Base-by-base conservation (phyloP, 2,888 invertebrate genomes). In the Erannis defoliaria region DNA sequence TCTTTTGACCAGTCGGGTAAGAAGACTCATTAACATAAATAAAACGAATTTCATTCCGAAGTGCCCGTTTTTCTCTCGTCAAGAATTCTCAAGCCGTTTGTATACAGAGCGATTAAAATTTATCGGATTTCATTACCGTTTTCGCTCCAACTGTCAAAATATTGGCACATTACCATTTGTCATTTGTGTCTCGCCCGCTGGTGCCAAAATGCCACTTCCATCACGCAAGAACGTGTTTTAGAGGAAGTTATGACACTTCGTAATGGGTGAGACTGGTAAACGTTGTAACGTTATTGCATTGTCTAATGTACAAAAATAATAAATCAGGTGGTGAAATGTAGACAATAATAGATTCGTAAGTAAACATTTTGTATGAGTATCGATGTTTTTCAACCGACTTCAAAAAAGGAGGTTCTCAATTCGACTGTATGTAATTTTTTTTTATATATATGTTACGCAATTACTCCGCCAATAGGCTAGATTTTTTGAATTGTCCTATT, bases 51-150 rank as follows among this genome's bases (percentile, higher is more conserved):
- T 66, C 68, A 72, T 72, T 70, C 73, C 51, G 35, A 73, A 70
- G 73, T 66, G 74, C 73, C 8, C 74, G 71, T 78, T 76, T 75
- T 73, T 79, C 78, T 71, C 73, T 81, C 80, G 76, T 72, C 80
- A 55, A 67, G 67, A 70, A 74, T 71, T 73, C 73, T 76, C 71
- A 70, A 65, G 50, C 56, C 63, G 62, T 63, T 65, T 66, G 59
- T 62, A 46, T 23, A 42, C 51, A 55, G 19, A 51, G 57, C 64
- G 50, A 73, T 73, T 71, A 64, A 69, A 74, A 78, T 71, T 72
- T 71, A 76, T 77, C 59, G 61, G 45, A 68, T 70, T 74, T 77
- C 67, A 69, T 75, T 68, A 67, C 29, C 55, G 57, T 66, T 67
- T 62, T 57, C 66, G 64, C 62, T 55, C 67, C 72, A 72, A 69